Evolutionary conservation across 1,140 invertebrate genomes (phyloP).

Genomic region (honey bee (Apis mellifera)): DNA sequence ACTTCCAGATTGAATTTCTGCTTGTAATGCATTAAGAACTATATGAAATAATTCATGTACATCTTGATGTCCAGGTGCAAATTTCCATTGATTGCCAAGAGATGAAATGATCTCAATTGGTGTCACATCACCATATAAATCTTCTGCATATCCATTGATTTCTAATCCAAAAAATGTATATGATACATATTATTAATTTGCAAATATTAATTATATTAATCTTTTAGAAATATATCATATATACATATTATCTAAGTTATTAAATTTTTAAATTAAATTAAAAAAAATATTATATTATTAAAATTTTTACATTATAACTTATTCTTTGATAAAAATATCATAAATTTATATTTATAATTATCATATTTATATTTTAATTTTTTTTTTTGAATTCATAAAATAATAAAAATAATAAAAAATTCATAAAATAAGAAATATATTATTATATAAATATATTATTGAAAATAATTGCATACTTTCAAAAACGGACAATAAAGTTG

Average conservation of each 20-base stretch:
- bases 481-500: slow-evolving; percentile 85
- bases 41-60: slow-evolving; percentile 95
- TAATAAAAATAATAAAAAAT: neutral
- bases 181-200: neutral
- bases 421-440: neutral
- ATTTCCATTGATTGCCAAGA: slow-evolving; percentile 90
- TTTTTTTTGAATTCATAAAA: too few relatives aligned
- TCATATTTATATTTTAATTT: neutral
- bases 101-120: slow-evolving; percentile 90
- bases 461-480: slow-evolving; percentile 80
- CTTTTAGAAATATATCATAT: too few relatives aligned
- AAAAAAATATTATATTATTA: too few relatives aligned
- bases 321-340: neutral
- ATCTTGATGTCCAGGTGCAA: slow-evolving; percentile 95
- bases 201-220: neutral
- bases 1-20: slow-evolving; percentile 86
- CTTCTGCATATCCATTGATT: slow-evolving; percentile 89
- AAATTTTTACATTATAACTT: neutral
- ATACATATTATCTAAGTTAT: neutral
- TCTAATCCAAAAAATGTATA: slow-evolving; percentile 77
- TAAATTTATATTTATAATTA: too few relatives aligned
- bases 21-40: slow-evolving; percentile 91
- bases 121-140: slow-evolving; percentile 84
- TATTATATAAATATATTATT: neutral
- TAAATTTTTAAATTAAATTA: neutral